Percentiles rank a stretch among this genome's conserved stretches.
Conservation (phyloP, 2,797 vertebrate genomes). For the Eulemur rubriventer region DNA sequence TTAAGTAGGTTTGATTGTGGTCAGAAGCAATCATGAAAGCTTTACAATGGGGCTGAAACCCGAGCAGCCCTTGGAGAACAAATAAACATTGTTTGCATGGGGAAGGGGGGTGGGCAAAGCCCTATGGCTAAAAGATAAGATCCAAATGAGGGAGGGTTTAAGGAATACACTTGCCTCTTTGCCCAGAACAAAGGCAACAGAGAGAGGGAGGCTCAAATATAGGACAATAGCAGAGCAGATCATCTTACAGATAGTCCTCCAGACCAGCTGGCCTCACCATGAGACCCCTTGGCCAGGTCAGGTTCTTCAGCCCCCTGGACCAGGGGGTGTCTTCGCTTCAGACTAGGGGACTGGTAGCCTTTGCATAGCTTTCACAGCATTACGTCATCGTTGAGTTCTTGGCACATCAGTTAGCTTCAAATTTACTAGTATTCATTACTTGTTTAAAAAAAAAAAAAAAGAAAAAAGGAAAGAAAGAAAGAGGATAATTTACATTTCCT, state of each 20-base stretch:
- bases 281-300: background rate
- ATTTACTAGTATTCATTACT: constrained; percentile 80
- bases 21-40: background rate
- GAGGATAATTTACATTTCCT: constrained; percentile 86
- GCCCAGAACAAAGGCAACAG: background rate
- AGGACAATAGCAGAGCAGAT: background rate
- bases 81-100: background rate
- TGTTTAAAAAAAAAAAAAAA: background rate
- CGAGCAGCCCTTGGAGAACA: background rate
- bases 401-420: constrained; percentile 54
- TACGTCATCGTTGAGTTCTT: constrained; percentile 67
- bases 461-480: constrained; percentile 48
- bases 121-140: background rate
- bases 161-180: background rate
- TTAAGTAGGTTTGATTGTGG: background rate
- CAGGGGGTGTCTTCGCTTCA: background rate
- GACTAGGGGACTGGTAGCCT: background rate
- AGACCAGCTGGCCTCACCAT: background rate
- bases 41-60: background rate
- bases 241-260: background rate
- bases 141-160: background rate
- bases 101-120: background rate
- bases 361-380: constrained; percentile 55
- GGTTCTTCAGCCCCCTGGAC: background rate
- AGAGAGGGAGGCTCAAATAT: background rate